Conservation (phyloP, 2,113 vertebrate genomes). For the Nannobrachium achirus region DNA sequence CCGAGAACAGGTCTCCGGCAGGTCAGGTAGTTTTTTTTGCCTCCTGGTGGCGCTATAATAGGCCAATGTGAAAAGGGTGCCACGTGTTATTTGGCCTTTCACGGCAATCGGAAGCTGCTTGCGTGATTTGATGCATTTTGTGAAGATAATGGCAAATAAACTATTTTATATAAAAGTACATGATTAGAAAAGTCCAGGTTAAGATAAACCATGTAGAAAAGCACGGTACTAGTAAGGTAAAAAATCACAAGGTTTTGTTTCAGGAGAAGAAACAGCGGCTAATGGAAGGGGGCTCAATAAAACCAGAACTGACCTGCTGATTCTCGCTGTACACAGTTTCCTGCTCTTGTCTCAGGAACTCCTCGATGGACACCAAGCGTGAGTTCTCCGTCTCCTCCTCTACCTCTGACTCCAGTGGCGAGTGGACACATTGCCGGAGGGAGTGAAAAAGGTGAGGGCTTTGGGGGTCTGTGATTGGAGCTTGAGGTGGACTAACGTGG, state of each 20-base stretch:
- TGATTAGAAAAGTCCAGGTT: neutral
- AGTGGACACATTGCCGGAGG: slow-evolving; percentile 60
- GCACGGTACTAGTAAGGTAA: no score
- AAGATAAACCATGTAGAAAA: neutral
- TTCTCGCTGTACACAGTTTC: slow-evolving; percentile 39
- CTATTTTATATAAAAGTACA: no score
- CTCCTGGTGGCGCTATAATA: no score
- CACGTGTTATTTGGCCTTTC: no score
- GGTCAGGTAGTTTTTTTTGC: no score
- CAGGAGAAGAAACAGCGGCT: neutral
- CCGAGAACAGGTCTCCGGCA: no score
- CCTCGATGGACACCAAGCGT: slow-evolving; percentile 80
- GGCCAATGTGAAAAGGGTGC: no score
- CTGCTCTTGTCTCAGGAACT: slow-evolving; percentile 76
- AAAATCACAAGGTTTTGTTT: no score
- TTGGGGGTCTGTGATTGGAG: slow-evolving; percentile 50
- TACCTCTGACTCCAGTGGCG: slow-evolving; percentile 75
- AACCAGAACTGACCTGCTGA: slow-evolving; percentile 64
- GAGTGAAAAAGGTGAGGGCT: slow-evolving; percentile 57
- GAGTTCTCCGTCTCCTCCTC: slow-evolving; percentile 74
- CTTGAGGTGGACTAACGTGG: slow-evolving; percentile 53
- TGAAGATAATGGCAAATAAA: neutral
- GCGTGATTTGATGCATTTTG: no score
- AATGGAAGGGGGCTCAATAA: neutral
- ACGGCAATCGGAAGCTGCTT: no score